phyloP scores from a whole-genome alignment of 2,888 invertebrate genomes.

The Trichopria drosophilae region DNA sequence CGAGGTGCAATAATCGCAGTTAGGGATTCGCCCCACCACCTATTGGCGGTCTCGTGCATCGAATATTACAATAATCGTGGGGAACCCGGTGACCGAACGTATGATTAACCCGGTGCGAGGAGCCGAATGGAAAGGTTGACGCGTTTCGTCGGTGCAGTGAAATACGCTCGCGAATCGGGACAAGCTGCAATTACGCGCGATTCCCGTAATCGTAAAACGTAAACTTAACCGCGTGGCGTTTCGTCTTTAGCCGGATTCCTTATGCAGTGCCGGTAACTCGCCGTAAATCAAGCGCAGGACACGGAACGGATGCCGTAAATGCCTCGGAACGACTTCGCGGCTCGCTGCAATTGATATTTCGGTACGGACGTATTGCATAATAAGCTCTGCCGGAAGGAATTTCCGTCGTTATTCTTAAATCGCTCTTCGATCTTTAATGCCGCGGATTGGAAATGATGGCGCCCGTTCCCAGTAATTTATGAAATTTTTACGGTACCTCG shows the following conservation, averaged over 20 bases:
- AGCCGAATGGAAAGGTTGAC: conserved; percentile 44
- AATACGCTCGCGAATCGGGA: conserved; percentile 41
- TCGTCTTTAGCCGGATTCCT: conserved; percentile 32
- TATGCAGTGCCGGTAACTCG: conserved; percentile 30
- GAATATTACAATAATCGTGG: conserved; percentile 40
- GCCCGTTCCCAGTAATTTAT: too few relatives aligned
- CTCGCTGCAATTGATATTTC: conserved; percentile 32
- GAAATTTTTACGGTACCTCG: too few relatives aligned
- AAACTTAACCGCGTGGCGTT: conserved; percentile 41
- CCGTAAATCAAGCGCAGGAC: conserved; percentile 42
- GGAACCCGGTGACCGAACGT: conserved; percentile 31
- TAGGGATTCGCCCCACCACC: too few relatives aligned
- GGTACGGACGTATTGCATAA: conserved; percentile 9
- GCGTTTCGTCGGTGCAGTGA: conserved; percentile 34
- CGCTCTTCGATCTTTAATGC: too few relatives aligned
- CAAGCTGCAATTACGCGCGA: conserved; percentile 48
- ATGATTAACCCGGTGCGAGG: conserved; percentile 40
- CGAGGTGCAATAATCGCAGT: too few relatives aligned
- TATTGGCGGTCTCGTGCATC: too few relatives aligned
- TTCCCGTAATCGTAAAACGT: conserved; percentile 53
- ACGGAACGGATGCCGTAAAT: conserved; percentile 28
- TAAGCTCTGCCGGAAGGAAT: too few relatives aligned
- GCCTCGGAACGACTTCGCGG: conserved; percentile 19
- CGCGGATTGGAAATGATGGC: too few relatives aligned
- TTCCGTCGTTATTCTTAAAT: too few relatives aligned